Percentiles rank a stretch among this genome's conserved stretches.
Evolutionary conservation across 1,140 invertebrate species (phyloP).

Genomic region (Littorina saxatilis): DNA sequence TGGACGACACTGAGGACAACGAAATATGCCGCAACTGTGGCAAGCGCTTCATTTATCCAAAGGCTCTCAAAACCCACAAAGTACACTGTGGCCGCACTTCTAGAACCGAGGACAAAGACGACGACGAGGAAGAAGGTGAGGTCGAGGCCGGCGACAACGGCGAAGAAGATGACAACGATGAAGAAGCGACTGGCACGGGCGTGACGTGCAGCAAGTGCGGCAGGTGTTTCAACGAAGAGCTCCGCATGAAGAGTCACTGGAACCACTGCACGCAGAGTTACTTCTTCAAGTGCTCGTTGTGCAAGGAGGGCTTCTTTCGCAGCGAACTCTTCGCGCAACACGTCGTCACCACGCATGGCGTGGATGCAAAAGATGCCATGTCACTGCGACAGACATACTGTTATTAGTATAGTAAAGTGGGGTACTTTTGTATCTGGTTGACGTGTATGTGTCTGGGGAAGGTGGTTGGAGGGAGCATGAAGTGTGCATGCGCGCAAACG

Average conservation of each 20-base stretch:
- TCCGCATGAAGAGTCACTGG: not conserved
- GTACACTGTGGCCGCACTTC: too few relatives aligned
- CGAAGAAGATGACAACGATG: not conserved
- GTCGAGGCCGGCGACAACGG: not conserved
- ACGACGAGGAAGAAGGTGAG: too few relatives aligned
- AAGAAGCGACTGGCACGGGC: not conserved
- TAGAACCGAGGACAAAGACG: too few relatives aligned
- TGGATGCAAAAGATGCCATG: not conserved
- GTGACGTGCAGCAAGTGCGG: not conserved
- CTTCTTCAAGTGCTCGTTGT: not conserved
- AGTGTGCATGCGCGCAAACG: not conserved
- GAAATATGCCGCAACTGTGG: too few relatives aligned
- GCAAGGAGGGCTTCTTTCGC: slow-evolving; percentile 4
- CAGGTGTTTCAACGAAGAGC: not conserved
- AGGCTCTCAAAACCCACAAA: too few relatives aligned
- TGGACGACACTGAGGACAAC: too few relatives aligned
- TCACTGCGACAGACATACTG: not conserved
- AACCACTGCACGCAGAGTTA: not conserved
- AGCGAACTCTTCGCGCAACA: not conserved
- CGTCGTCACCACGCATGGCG: not conserved
- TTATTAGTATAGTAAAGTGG: not conserved
- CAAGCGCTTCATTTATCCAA: too few relatives aligned
- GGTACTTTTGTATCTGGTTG: too few relatives aligned
- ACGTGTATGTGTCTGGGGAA: too few relatives aligned
- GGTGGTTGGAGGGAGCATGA: too few relatives aligned